phyloP scores from a whole-genome alignment of 2,888 invertebrate species.

The Hoplodrina blanda region DNA sequence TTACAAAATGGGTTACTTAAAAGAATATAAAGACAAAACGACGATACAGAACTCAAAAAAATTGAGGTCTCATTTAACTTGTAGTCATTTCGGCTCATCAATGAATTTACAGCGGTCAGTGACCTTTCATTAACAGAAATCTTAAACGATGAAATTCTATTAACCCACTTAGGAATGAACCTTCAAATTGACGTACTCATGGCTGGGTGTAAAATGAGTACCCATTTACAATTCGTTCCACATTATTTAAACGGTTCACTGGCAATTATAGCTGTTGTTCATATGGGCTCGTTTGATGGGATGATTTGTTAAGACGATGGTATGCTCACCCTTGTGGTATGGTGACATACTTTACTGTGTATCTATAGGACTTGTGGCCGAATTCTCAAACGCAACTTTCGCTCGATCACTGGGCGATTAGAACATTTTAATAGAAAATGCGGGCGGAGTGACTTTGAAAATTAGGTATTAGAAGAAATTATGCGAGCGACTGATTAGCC shows the following conservation, averaged over 20 bases:
- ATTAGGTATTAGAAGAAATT: too few species aligned
- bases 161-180: conserved; percentile 56
- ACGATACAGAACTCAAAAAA: neutral
- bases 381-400: neutral
- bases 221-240: conserved; percentile 61
- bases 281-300: conserved; percentile 36
- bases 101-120: conserved; percentile 45
- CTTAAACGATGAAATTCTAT: conserved; percentile 59
- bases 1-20: too few species aligned
- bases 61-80: neutral
- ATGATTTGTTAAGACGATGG: conserved; percentile 24
- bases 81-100: neutral
- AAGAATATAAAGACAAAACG: neutral
- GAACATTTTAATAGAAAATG: neutral
- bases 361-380: neutral
- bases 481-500: too few species aligned
- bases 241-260: conserved; percentile 58
- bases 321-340: conserved; percentile 12
- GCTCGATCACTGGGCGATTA: neutral
- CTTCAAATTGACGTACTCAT: conserved; percentile 45
- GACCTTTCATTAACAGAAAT: conserved; percentile 60
- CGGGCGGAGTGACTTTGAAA: too few species aligned
- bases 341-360: neutral
- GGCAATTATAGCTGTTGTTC: conserved; percentile 53
- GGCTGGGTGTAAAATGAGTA: conserved; percentile 53